A percentile compares a stretch with the other conserved stretches of the same genome.
phyloP scores from a whole-genome alignment of 2,113 vertebrate species.

The Pipa parva region DNA sequence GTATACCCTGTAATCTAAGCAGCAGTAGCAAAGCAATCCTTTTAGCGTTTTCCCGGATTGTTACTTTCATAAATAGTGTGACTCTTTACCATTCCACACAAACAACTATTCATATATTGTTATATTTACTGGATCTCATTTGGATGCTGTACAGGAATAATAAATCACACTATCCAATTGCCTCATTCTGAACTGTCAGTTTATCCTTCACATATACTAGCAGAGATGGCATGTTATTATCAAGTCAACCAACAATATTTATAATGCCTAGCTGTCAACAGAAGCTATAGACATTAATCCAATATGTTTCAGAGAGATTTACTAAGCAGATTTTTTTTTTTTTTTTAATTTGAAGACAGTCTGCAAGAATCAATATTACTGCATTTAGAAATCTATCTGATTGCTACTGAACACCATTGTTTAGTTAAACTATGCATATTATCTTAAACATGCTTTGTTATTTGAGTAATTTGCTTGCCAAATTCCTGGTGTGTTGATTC shows the following conservation, averaged over 20 bases:
- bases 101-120: neutral
- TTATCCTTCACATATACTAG: constrained; percentile 10
- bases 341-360: neutral
- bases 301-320: constrained; percentile 3
- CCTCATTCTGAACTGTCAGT: constrained; percentile 1
- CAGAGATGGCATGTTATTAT: constrained; percentile 4
- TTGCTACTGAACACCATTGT: neutral
- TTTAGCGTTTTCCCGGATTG: too few species aligned
- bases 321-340: neutral
- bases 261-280: neutral
- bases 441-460: neutral
- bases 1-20: too few species aligned
- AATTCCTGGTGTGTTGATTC: too few species aligned
- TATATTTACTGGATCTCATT: neutral
- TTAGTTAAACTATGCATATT: neutral
- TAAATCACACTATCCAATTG: constrained; percentile 7
- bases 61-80: too few species aligned
- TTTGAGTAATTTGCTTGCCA: neutral
- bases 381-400: neutral
- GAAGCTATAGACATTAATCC: neutral
- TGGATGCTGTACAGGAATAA: constrained; percentile 1
- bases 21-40: too few species aligned
- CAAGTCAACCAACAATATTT: neutral
- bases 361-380: neutral
- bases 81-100: neutral